A percentile compares a stretch with the other conserved stretches of the same genome.
phyloP scores from a whole-genome alignment of 37 sponge, comb jelly and placozoan species.

The Spongia lamella region DNA sequence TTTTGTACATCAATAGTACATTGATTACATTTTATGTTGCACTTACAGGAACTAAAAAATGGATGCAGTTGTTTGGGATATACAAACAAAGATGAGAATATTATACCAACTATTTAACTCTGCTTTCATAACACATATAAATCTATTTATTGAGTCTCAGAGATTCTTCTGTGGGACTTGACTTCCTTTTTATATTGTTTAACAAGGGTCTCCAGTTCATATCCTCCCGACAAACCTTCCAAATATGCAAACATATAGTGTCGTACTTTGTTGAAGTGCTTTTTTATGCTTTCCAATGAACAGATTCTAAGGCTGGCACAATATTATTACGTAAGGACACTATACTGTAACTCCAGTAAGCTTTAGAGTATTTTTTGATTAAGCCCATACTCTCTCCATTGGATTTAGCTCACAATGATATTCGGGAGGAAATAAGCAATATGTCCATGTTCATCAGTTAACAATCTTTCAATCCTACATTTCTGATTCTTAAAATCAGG shows the following conservation, averaged over 20 bases:
- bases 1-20: too few relatives aligned
- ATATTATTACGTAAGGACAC: constrained; percentile 7
- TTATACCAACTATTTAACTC: too few relatives aligned
- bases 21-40: too few relatives aligned
- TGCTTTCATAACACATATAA: too few relatives aligned
- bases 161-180: constrained; percentile 7
- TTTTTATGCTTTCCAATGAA: constrained; percentile 17
- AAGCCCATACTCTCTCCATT: constrained; percentile 41
- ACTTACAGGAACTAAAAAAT: too few relatives aligned
- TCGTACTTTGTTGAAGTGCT: constrained; percentile 15
- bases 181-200: constrained; percentile 26
- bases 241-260: constrained; percentile 53
- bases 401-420: constrained; percentile 52
- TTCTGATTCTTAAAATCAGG: constrained; percentile 36
- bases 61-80: too few relatives aligned
- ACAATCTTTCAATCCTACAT: constrained; percentile 3
- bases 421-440: constrained; percentile 40
- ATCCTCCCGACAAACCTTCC: constrained; percentile 39
- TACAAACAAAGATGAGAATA: too few relatives aligned
- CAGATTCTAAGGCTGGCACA: constrained; percentile 28
- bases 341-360: constrained; percentile 30
- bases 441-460: constrained; percentile 30
- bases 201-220: constrained; percentile 26
- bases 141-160: too few relatives aligned
- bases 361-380: constrained; percentile 20